Base-by-base conservation (phyloP, 35 echinoderm and acorn worm species). In the Holothuria glaberrima region DNA sequence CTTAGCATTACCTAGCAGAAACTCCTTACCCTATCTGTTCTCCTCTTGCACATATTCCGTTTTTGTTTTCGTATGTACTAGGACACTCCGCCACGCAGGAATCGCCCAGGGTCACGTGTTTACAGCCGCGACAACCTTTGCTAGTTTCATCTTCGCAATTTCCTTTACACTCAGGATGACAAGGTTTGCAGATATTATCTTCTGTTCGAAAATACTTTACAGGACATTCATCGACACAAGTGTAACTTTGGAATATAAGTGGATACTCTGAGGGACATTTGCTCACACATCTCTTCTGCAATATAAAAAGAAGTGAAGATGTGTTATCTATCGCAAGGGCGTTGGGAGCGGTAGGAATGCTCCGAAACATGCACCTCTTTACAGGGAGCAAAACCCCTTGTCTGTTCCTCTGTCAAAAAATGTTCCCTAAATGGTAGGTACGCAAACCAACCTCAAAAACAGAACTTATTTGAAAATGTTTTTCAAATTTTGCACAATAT, bases 231-330 rank as follows among this genome's bases (percentile, higher is more conserved):
- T 30, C 74, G 1, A 78, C 41, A 48, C 74, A 78, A 4, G 74
- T 48, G 27, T 78, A 30, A n/a, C 22, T 78, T 26, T 45, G 12
- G 12, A 48, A 19, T 24, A 29, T 48, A 78, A 50, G 50, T 24
- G 74, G 74, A 22, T 52, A 56, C 26, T 78, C 38, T 2, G 17
- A 3, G 6, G 74, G 74, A 48, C 74, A 78, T 22, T 78, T 18
- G 16, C 4, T 48, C 1, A 78, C 74, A 78, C 74, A 78, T 48
- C 25, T 78, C 50, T 48, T 48, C 74, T 78, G 74, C 16, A 77
- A 48, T 6, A 35, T 35, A 35, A 78, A 26, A 41, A 2, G 36
- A 41, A 41, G 36, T 41, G 7, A 41, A 41, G 36, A 41, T n/a
- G n/a, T n/a, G n/a, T n/a, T n/a, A n/a, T n/a, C n/a, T n/a, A n/a